Percentiles rank a stretch among this genome's conserved stretches.
These are phyloP conservation scores for Circaetus gallicus DNA, from an alignment of 2,113 vertebrate species.

Conservation along the genomic window DNA sequence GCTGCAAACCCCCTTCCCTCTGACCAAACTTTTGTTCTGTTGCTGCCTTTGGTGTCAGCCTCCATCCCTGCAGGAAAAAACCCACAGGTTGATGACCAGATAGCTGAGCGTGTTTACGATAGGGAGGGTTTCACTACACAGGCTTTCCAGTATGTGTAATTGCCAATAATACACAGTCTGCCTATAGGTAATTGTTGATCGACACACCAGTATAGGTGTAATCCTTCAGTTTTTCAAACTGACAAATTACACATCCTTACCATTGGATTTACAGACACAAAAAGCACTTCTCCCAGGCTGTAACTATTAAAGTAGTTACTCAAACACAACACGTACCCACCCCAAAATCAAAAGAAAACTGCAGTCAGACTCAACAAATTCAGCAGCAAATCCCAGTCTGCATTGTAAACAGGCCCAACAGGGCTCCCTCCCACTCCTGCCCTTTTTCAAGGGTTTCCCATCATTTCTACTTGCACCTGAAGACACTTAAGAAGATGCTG, in stretches of 20 bases:
- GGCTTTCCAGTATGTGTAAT: not conserved
- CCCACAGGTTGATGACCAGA: not conserved
- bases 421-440: not conserved
- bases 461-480: not conserved
- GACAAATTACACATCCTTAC: not conserved
- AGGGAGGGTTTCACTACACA: not conserved
- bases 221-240: not conserved
- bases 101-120: not conserved
- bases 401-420: not conserved
- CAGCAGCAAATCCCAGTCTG: not conserved
- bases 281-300: not conserved
- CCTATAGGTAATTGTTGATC: not conserved
- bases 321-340: not conserved
- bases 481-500: not conserved
- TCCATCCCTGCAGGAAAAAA: not conserved
- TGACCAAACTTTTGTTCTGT: conserved; percentile 44
- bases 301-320: not conserved
- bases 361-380: not conserved
- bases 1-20: conserved; percentile 12
- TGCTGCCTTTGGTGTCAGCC: not conserved
- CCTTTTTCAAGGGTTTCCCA: not conserved
- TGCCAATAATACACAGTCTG: not conserved
- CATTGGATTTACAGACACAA: not conserved
- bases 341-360: not conserved
- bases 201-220: not conserved